Base-by-base conservation (phyloP, 2,888 invertebrate genomes). In the Mongoloraphidia duomilia region DNA sequence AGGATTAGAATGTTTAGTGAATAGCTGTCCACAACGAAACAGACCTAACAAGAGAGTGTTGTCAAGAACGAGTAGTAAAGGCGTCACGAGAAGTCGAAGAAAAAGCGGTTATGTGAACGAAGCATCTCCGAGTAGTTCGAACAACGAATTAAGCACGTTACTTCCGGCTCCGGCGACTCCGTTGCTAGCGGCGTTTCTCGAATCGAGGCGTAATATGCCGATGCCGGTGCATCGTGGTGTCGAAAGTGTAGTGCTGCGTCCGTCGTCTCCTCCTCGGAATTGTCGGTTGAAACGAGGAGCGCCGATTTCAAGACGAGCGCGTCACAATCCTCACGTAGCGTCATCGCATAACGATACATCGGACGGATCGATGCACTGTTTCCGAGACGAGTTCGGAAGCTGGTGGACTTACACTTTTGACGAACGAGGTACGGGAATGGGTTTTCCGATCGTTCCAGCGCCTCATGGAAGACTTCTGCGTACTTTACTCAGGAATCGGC, bases 341-440 rank as follows among this genome's bases (percentile, higher is more conserved):
- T 80, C 79, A 26, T 84, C 81, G 33, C 86, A 88, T 59, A 83
- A 86, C 49, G 91, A 91, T 60, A 88, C 88, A 0, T 76, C 74
- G 2, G 86, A 89, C 58, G 89, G 88, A 10, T 85, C 89, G 1
- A 82, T 88, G 39, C 90, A 91, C 65, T 88, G 83, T 63, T 89
- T 88, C 60, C 79, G 84, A 64, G 90, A 91, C 60, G 89, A 90
- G 61, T 79, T 80, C 58, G 89, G 88, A 40, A 84, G 87, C 59
- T 90, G 89, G 86, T 77, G 87, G 68, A 85, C 88, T 0, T 86
- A 86, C 59, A 86, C 88, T 0, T 91, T 92, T 62, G 86, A 89
- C 58, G 86, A 87, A 58, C 83, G 82, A 57, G 80, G 82, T 56
- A 69, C 75, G 2, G 76, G 77, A 57, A 34, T 48, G 26, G 57